Base-by-base conservation (phyloP, 1,140 invertebrate species). In the Adelges cooleyi region DNA sequence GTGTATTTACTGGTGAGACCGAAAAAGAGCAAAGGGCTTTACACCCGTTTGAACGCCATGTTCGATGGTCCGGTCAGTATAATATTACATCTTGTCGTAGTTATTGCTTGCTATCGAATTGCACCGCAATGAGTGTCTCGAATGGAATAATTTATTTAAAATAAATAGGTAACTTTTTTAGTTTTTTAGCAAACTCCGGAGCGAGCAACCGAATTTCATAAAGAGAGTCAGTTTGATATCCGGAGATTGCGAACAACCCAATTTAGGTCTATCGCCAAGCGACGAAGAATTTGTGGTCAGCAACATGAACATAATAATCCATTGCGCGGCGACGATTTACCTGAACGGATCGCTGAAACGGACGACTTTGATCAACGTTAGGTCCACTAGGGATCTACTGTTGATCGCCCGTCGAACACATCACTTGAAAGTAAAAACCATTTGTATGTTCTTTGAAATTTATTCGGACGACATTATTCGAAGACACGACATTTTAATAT, bases 241-340 rank as follows among this genome's bases (percentile, higher is more conserved):
- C 15, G 78, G 78, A 33, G 77, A 79, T 65, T 72, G 71, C 36
- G 73, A 77, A 2, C 62, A 68, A 56, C 66, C 67, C 20, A 67
- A 68, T 5, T 56, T 72, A 13, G 71, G 71, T 1, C 53, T 73
- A 2, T 68, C 59, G 42, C 67, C 70, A 17, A 66, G 59, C n/a
- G 71, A 73, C 46, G 22, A 65, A 10, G 50, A 38, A 62, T 3
- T 46, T 44, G 36, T 70, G 1, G 40, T 22, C 29, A 23, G 67
- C n/a, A 29, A 68, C 20, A 66, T 71, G 11, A 50, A 67, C 42
- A 67, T 72, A 18, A 65, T 86, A 6, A 89, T 95, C 73, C 92
- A 96, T 72, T 87, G 84, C 18, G 92, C 90, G 0, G 90, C 90
- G 1, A 92, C 90, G 1, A 80, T 93, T 1, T 85, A 86, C 27